Percentiles rank a stretch among this genome's conserved stretches.
Conservation (phyloP, 2,113 vertebrate species). For the Bagarius yarrelli region DNA sequence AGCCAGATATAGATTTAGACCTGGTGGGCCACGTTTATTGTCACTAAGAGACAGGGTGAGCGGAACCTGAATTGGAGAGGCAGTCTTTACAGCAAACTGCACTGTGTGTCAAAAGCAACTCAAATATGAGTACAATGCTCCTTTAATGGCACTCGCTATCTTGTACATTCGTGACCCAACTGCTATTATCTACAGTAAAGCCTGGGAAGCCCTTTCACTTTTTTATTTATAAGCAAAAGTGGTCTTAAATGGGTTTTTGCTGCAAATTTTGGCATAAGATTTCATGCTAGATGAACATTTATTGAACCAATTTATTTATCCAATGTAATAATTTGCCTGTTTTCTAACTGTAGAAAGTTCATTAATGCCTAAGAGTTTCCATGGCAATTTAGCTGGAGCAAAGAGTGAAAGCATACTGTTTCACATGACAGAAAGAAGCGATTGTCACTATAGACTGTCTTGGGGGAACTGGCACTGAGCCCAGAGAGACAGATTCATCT, state of each 20-base stretch:
- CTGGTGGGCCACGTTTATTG: too few species aligned
- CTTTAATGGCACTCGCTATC: background rate
- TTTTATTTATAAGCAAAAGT: background rate
- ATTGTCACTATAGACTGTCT: constrained; percentile 14
- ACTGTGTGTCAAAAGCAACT: background rate
- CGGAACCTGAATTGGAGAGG: too few species aligned
- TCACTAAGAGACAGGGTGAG: too few species aligned
- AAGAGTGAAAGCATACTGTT: constrained; percentile 11
- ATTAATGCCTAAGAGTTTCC: constrained; percentile 55
- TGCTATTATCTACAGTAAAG: background rate
- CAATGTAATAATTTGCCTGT: constrained; percentile 33
- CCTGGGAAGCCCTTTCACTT: background rate
- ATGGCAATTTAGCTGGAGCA: background rate
- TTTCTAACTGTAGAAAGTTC: constrained; percentile 61
- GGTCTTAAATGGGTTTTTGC: background rate
- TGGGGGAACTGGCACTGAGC: constrained; percentile 26
- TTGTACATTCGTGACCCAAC: background rate
- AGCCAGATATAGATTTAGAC: too few species aligned
- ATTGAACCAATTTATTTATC: too few species aligned
- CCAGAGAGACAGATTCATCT: constrained; percentile 35
- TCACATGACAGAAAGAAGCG: constrained; percentile 11
- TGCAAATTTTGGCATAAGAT: background rate
- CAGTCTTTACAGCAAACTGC: too few species aligned
- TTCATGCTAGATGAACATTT: background rate
- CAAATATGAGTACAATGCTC: background rate